These are phyloP conservation scores for Ferdinandea cuprea DNA, from an alignment of 2,888 invertebrate genomes.

Conservation along the genomic window DNA sequence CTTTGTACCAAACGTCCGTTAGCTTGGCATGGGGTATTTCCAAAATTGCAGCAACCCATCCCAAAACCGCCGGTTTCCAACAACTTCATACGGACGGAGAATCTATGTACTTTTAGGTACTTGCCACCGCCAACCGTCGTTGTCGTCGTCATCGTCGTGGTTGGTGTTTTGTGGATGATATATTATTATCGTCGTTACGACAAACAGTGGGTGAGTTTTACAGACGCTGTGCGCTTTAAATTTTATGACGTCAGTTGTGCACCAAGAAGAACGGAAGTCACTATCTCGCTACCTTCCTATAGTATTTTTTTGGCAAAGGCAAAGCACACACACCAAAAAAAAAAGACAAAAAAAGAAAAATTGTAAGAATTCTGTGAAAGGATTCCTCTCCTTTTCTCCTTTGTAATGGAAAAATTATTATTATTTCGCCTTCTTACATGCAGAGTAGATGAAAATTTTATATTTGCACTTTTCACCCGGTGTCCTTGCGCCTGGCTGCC, in stretches of 20 bases:
- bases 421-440: conserved; percentile 60
- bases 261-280: conserved; percentile 36
- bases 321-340: too few species aligned
- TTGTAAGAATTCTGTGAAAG: conserved; percentile 39
- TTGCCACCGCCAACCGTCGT: background rate
- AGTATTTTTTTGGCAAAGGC: conserved; percentile 1
- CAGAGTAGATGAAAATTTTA: conserved; percentile 65
- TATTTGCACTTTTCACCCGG: conserved; percentile 69
- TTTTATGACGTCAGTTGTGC: conserved; percentile 53
- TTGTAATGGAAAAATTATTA: conserved; percentile 66
- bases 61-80: background rate
- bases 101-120: background rate
- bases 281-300: conserved; percentile 3
- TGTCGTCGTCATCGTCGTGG: conserved; percentile 3
- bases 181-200: conserved; percentile 61
- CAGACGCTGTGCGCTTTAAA: conserved; percentile 40
- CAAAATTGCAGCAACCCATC: conserved; percentile 21
- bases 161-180: conserved; percentile 54
- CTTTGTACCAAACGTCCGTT: background rate
- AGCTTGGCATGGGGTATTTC: conserved; percentile 11
- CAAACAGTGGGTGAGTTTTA: conserved; percentile 56
- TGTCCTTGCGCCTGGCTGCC: conserved; percentile 28
- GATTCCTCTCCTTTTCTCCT: conserved; percentile 37
- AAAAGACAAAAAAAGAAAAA: too few species aligned
- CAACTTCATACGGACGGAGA: background rate